These are phyloP conservation scores for Lepus americanus DNA, from an alignment of 2,113 vertebrate species.

Conservation along the genomic window DNA sequence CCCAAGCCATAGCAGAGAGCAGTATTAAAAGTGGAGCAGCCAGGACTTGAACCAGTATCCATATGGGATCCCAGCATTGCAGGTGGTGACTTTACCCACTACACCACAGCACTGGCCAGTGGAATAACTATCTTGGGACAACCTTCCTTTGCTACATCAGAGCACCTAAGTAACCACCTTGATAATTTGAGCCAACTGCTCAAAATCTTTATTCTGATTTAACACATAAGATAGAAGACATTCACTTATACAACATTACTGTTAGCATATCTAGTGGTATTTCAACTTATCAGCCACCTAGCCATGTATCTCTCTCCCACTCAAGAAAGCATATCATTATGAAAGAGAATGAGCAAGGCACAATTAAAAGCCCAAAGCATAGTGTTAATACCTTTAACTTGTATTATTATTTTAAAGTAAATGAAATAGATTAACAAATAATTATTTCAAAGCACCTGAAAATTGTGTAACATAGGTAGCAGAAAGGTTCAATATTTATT, in stretches of 20 bases:
- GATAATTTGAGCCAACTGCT: slow-evolving; percentile 21
- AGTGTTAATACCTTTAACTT: not conserved
- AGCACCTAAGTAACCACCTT: not conserved
- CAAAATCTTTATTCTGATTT: not conserved
- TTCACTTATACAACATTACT: not conserved
- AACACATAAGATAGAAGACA: not conserved
- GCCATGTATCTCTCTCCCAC: not conserved
- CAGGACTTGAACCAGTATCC: no score
- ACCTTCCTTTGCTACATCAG: not conserved
- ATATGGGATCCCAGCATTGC: no score
- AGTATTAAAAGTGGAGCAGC: no score
- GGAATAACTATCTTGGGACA: not conserved
- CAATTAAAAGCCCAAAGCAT: not conserved
- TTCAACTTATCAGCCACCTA: not conserved
- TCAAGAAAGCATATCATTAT: not conserved
- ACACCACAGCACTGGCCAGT: no score
- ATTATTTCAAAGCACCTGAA: slow-evolving; percentile 45
- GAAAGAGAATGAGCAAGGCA: not conserved
- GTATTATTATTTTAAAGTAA: slow-evolving; percentile 5
- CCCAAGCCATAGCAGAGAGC: no score
- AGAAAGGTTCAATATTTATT: not conserved
- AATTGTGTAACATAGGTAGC: not conserved
- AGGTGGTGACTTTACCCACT: no score
- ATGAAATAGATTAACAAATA: not conserved
- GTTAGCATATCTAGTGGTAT: not conserved